These are phyloP conservation scores for Macaria liturata DNA, from an alignment of 2,888 invertebrate genomes.

Conservation along the genomic window DNA sequence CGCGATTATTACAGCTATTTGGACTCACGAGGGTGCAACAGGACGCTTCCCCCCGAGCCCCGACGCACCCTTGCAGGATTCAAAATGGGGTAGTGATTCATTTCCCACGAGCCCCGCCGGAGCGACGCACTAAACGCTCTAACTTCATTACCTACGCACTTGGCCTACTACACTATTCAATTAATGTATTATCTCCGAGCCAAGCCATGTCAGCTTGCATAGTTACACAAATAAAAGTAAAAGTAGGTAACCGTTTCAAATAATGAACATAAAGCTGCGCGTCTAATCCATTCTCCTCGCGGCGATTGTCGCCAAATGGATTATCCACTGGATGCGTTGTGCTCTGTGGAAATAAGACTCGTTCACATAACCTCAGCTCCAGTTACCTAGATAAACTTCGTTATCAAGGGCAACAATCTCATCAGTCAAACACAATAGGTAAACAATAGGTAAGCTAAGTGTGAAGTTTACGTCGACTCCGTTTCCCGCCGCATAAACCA, in stretches of 20 bases:
- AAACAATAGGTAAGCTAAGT: neutral
- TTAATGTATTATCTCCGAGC: constrained; percentile 35
- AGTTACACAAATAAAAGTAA: constrained; percentile 27
- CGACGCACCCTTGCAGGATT: constrained; percentile 66
- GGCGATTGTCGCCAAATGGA: constrained; percentile 40
- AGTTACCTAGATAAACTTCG: constrained; percentile 11
- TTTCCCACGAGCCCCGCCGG: constrained; percentile 74
- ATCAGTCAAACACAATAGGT: constrained; percentile 10
- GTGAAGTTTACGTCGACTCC: constrained; percentile 5
- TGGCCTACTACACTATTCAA: constrained; percentile 35
- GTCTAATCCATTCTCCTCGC: constrained; percentile 47
- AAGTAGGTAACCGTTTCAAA: constrained; percentile 23
- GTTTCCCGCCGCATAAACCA: constrained; percentile 8
- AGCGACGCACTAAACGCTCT: constrained; percentile 60
- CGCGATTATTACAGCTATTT: constrained; percentile 75
- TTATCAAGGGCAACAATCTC: constrained; percentile 21
- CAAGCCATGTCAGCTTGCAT: neutral
- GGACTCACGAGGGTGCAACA: constrained; percentile 74
- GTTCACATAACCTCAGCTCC: constrained; percentile 16
- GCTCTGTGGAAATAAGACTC: constrained; percentile 17
- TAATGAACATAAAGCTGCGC: constrained; percentile 36
- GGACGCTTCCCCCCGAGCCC: constrained; percentile 56
- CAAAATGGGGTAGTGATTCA: constrained; percentile 82
- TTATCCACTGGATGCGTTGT: constrained; percentile 24
- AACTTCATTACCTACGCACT: constrained; percentile 51